These are phyloP conservation scores for Phanerotoma sp. DNA, from an alignment of 2,888 invertebrate species.

Conservation along the genomic window DNA sequence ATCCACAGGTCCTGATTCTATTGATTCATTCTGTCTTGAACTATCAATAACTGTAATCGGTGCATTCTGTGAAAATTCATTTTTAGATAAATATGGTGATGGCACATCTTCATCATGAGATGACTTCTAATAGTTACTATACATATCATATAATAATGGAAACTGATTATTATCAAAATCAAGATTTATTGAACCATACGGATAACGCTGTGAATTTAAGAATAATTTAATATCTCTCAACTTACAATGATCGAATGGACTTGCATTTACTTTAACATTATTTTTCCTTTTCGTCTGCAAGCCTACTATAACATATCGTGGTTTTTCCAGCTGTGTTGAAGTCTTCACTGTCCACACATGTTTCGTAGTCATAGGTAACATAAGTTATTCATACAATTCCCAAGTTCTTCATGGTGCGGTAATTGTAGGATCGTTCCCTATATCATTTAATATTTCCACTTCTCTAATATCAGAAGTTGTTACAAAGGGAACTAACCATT, in stretches of 20 bases:
- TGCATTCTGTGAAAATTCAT: neutral
- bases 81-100: neutral
- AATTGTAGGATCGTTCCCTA: conserved; percentile 22
- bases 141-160: neutral
- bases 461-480: conserved; percentile 13
- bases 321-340: neutral
- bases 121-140: neutral
- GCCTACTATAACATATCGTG: conserved; percentile 1
- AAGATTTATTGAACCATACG: neutral
- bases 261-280: neutral
- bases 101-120: neutral
- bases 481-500: conserved; percentile 22
- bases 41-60: neutral
- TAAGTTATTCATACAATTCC: conserved; percentile 51
- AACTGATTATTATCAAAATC: neutral
- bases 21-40: conserved; percentile 1
- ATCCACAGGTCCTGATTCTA: conserved; percentile 2
- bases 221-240: neutral
- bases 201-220: neutral
- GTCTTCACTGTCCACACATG: conserved; percentile 32
- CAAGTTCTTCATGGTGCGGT: conserved; percentile 44
- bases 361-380: conserved; percentile 42
- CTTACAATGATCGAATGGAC: neutral
- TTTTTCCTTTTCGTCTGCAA: conserved; percentile 1
- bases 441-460: conserved; percentile 4